Evolutionary conservation across 2,797 vertebrate species (phyloP).

Genomic region (Channallabes apus): DNA sequence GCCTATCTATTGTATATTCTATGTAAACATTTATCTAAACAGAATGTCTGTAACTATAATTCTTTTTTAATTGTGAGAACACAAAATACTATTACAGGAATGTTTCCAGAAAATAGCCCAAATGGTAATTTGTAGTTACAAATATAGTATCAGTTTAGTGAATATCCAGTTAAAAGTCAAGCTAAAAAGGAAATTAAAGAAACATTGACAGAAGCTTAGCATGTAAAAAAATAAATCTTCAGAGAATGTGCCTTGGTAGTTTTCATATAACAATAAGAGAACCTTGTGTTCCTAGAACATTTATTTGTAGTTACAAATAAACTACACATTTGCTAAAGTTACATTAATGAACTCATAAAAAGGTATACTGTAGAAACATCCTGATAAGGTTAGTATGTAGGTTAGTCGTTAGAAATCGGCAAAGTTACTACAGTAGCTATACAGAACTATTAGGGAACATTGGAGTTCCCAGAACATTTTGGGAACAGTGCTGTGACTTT

Average conservation of each 20-base stretch:
- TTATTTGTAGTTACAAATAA: not conserved
- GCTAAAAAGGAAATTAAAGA: not conserved
- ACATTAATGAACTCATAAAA: not conserved
- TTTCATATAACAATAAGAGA: not conserved
- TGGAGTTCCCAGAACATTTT: not conserved
- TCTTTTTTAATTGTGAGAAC: not conserved
- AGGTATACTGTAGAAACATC: not conserved
- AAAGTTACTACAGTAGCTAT: no score
- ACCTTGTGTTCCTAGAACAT: not conserved
- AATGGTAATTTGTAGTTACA: not conserved
- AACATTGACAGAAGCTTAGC: not conserved
- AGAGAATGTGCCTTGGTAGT: not conserved
- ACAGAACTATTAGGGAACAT: not conserved
- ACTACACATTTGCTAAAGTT: not conserved
- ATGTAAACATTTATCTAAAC: not conserved
- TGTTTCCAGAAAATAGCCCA: not conserved
- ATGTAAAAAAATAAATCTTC: not conserved
- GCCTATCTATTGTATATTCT: not conserved
- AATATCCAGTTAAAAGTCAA: not conserved
- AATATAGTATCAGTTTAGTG: not conserved
- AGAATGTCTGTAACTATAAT: not conserved
- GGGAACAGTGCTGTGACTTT: not conserved
- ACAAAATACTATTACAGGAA: not conserved
- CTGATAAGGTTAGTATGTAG: not conserved
- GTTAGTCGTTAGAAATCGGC: not conserved